A percentile compares a stretch with the other conserved stretches of the same genome.
Evolutionary conservation across 2,888 invertebrate species (phyloP).

Genomic region (Euphydryas editha): DNA sequence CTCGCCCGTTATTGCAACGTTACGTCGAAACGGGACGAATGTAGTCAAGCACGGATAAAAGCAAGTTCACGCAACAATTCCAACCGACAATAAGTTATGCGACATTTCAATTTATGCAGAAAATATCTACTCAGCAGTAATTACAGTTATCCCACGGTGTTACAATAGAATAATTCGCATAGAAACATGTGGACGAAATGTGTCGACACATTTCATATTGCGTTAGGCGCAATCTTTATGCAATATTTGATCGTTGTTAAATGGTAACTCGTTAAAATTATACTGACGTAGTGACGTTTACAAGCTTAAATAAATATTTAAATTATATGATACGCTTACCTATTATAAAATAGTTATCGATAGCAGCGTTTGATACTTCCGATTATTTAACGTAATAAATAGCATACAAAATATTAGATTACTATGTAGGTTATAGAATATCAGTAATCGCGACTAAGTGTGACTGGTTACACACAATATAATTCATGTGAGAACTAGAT

Average conservation of each 20-base stretch:
- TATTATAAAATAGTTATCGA: neutral
- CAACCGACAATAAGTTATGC: conserved; percentile 60
- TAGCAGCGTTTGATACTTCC: neutral
- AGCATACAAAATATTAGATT: conserved; percentile 2
- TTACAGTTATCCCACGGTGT: conserved; percentile 56
- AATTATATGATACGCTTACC: conserved; percentile 4
- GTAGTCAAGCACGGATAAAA: conserved; percentile 51
- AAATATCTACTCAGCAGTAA: conserved; percentile 60
- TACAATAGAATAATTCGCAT: conserved; percentile 49
- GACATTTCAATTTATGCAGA: conserved; percentile 65
- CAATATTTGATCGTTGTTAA: neutral
- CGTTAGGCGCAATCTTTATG: conserved; percentile 31
- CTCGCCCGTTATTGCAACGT: conserved; percentile 46
- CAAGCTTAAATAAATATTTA: neutral
- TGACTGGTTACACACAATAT: conserved; percentile 17
- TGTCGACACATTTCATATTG: conserved; percentile 42
- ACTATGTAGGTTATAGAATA: conserved; percentile 14
- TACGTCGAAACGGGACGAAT: conserved; percentile 50
- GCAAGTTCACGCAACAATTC: conserved; percentile 59
- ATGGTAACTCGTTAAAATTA: neutral
- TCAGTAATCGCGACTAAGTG: conserved; percentile 15
- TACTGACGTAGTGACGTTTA: neutral
- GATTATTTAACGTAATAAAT: neutral
- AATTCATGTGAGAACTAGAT: conserved; percentile 35
- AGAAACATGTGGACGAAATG: conserved; percentile 43